phyloP scores from a whole-genome alignment of 2,797 vertebrate genomes.

The Nothura maculosa region DNA sequence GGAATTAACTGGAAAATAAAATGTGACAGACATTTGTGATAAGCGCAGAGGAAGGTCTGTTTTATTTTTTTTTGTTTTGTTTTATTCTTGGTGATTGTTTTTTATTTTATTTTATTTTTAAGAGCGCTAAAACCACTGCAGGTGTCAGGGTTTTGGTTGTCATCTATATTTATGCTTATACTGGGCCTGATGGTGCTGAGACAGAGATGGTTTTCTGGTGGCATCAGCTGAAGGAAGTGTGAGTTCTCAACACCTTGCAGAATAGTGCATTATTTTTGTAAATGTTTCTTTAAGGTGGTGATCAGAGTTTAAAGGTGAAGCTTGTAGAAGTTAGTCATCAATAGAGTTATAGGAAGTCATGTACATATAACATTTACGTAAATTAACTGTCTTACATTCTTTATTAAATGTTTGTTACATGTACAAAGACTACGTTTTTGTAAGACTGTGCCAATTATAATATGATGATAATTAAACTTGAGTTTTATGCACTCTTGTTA shows the following conservation, averaged over 20 bases:
- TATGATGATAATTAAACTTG: conserved; percentile 55
- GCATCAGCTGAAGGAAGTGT: not conserved
- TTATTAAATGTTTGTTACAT: conserved; percentile 65
- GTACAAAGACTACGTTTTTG: conserved; percentile 55
- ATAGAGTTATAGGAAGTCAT: conserved; percentile 59
- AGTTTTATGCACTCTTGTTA: conserved; percentile 26
- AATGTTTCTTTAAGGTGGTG: conserved; percentile 20
- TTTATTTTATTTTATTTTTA: not conserved
- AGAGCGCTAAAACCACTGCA: not conserved
- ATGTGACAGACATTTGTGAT: not conserved
- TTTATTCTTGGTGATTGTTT: too few relatives aligned
- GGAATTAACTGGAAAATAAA: not conserved
- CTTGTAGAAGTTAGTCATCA: conserved; percentile 57
- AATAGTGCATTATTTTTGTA: not conserved
- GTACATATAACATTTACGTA: conserved; percentile 39
- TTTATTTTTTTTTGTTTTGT: too few relatives aligned
- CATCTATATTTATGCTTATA: not conserved
- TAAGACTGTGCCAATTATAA: conserved; percentile 50
- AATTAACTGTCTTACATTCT: conserved; percentile 24
- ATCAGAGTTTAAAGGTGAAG: conserved; percentile 51
- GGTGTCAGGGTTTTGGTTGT: not conserved
- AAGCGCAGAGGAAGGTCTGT: not conserved
- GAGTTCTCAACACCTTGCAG: not conserved
- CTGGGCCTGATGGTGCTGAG: not conserved
- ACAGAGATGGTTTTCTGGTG: not conserved